phyloP scores from a whole-genome alignment of 2,888 invertebrate species.

The Epinotia ramella region DNA sequence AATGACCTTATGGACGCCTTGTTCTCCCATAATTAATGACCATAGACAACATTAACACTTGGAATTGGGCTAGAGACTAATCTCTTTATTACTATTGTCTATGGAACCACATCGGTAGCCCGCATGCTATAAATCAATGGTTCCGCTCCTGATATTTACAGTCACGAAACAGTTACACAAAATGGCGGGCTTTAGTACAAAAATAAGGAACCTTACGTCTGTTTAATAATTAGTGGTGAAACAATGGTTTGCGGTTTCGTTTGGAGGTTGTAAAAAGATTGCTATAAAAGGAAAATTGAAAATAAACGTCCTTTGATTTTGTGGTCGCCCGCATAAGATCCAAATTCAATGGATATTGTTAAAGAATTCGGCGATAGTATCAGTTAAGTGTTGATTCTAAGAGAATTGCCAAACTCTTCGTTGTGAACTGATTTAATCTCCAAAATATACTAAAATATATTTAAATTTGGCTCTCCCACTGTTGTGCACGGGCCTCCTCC shows the following conservation, averaged over 20 bases:
- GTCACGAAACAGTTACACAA: conserved; percentile 2
- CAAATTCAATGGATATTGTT: conserved; percentile 5
- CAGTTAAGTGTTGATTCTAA: background rate
- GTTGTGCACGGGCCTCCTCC: too few species aligned
- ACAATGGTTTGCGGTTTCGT: conserved; percentile 26
- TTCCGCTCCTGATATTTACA: conserved; percentile 30
- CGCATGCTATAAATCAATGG: conserved; percentile 34
- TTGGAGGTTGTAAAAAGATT: conserved; percentile 23
- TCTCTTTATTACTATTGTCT: conserved; percentile 22
- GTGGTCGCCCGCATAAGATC: conserved; percentile 23
- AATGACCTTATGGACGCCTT: conserved; percentile 21
- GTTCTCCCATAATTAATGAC: conserved; percentile 27
- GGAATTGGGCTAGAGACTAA: conserved; percentile 28
- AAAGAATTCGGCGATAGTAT: conserved; percentile 7
- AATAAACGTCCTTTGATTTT: conserved; percentile 10
- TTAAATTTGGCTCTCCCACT: too few species aligned
- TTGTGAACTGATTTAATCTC: too few species aligned
- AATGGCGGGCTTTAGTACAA: background rate
- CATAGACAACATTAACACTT: conserved; percentile 27
- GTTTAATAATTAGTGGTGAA: background rate
- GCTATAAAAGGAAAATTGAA: conserved; percentile 9
- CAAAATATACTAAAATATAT: too few species aligned
- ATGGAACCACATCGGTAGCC: conserved; percentile 20
- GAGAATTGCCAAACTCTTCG: too few species aligned
- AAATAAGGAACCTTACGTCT: background rate